These are phyloP conservation scores for Notothenia rossii DNA, from an alignment of 2,113 vertebrate species.

Conservation along the genomic window DNA sequence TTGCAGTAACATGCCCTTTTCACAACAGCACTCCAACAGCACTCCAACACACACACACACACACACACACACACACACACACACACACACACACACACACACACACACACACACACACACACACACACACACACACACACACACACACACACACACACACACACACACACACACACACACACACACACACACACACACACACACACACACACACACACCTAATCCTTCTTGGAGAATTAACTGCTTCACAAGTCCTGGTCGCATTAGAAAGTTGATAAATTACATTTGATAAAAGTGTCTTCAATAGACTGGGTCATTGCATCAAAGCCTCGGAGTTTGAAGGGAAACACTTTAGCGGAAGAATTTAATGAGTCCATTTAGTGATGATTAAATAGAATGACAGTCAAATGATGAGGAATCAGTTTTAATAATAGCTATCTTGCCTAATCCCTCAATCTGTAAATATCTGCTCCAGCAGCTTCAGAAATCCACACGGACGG, in stretches of 20 bases:
- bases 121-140: background rate
- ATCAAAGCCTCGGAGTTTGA: constrained; percentile 44
- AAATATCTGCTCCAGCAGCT: constrained; percentile 52
- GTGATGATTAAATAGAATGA: constrained; percentile 63
- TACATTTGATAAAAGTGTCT: constrained; percentile 59
- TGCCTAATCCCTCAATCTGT: constrained; percentile 63
- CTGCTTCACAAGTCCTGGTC: constrained; percentile 51
- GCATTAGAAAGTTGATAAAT: constrained; percentile 67
- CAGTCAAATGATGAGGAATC: constrained; percentile 58
- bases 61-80: too few species aligned
- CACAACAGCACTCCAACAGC: background rate
- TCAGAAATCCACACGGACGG: constrained; percentile 36
- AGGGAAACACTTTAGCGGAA: constrained; percentile 56
- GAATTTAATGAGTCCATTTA: constrained; percentile 67
- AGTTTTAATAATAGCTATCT: constrained; percentile 51
- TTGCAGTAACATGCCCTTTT: constrained; percentile 4
- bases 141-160: background rate
- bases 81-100: background rate
- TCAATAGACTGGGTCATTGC: constrained; percentile 38
- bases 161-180: background rate
- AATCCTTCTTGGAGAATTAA: constrained; percentile 63
- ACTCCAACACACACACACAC: background rate
- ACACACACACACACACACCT: background rate
- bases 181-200: background rate
- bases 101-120: constrained; percentile 12